Conservation (phyloP, 2,113 vertebrate species). For the Peromyscus leucopus region DNA sequence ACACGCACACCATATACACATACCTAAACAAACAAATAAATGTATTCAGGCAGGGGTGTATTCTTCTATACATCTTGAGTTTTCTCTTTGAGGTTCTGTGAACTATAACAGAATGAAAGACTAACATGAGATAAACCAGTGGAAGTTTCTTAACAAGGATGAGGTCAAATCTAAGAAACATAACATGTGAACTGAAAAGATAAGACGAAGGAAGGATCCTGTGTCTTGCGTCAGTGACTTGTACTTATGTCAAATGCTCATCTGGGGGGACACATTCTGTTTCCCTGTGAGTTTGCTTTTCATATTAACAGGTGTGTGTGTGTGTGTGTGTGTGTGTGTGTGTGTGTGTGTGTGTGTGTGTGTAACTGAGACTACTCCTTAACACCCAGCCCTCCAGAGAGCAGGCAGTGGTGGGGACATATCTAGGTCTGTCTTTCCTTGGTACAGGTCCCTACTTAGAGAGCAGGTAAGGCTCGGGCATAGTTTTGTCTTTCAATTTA, state of each 20-base stretch:
- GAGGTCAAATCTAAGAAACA: neutral
- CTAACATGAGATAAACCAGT: neutral
- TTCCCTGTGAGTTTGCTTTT: neutral
- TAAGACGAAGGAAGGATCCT: neutral
- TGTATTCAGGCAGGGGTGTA: too few relatives aligned
- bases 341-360: neutral
- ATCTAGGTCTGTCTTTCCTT: neutral
- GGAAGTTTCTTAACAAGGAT: neutral
- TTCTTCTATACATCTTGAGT: neutral
- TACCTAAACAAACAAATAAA: too few relatives aligned
- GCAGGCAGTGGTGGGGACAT: neutral
- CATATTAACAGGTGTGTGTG: neutral
- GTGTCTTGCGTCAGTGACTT: neutral
- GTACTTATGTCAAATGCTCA: neutral
- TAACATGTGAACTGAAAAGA: neutral
- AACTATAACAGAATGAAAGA: neutral
- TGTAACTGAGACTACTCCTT: neutral
- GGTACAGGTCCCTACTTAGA: neutral
- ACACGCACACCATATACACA: neutral
- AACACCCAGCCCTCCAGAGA: neutral
- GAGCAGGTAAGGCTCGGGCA: neutral
- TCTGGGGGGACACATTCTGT: neutral
- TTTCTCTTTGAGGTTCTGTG: neutral
- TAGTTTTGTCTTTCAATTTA: neutral
- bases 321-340: neutral